Evolutionary conservation across 2,113 vertebrate genomes (phyloP), one percentile per base, ranked within the genome.

Genomic region (Natator depressus): DNA sequence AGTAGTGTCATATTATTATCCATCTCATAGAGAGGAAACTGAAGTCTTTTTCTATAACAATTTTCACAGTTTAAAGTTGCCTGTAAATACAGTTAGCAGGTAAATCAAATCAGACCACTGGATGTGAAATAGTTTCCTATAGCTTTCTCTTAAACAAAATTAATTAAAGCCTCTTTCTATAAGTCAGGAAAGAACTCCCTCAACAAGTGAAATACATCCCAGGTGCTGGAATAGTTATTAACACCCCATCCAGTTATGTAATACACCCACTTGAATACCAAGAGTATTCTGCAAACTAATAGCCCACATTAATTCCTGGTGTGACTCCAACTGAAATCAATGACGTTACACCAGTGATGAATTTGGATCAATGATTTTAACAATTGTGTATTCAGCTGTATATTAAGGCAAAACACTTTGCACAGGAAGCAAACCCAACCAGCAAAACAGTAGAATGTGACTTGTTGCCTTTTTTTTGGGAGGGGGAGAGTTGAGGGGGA

Each of bases 281-380:
- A 90, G 38, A 87, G 1, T n/a, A 84, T 95, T 93, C 76, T 95
- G 80, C 10, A 91, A 79, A 93, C 89, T 85, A 82, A 90, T 91
- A 89, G 31, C 42, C 29, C 16, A 38, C 54, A 82, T 85, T 91
- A 96, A 82, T 82, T 94, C 50, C 87, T 90, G n/a, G 4, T 91
- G 42, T 91, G 42, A 76, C 12, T 89, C 49, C 47, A 91, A 1
- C 19, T 89, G 47, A 91, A 89, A 85, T 87, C 29, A 90, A 6
- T 79, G 54, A 69, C 59, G 38, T 27, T 90, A 84, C 7, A 75
- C 2, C 10, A 31, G 54, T 83, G 87, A 82, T 59, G 27, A 82
- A 59, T 54, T 89, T 12, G n/a, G 42, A 82, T 14, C 92, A 90
- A 76, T 50, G 81, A 1, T 82, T 76, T 87, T 90, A 91, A 75